A percentile compares a stretch with the other conserved stretches of the same genome.
phyloP scores from a whole-genome alignment of 92 coral and sea anemone species.

The Metridium senile region DNA sequence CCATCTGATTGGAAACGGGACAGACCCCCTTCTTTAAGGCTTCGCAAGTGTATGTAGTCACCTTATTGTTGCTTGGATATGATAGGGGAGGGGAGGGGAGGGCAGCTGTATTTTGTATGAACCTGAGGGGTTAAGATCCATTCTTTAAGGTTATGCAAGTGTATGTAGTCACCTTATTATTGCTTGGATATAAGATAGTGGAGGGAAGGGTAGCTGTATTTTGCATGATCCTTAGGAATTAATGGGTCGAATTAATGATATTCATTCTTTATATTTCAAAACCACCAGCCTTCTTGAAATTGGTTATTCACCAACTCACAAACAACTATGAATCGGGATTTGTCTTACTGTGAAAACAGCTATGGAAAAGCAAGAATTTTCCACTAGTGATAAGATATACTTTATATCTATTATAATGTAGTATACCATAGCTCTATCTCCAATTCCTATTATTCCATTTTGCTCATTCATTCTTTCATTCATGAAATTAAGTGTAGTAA shows the following conservation, averaged over 20 bases:
- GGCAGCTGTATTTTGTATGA: not conserved
- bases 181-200: not conserved
- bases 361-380: conserved; percentile 12
- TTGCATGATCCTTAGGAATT: not conserved
- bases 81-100: not conserved
- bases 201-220: not conserved
- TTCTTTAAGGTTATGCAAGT: conserved; percentile 15
- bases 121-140: conserved; percentile 13
- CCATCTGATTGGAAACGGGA: conserved; percentile 19
- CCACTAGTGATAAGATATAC: not conserved
- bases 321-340: too few relatives aligned
- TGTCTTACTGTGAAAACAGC: too few relatives aligned
- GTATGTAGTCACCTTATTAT: conserved; percentile 7
- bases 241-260: too few relatives aligned
- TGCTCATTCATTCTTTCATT: too few relatives aligned
- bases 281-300: too few relatives aligned
- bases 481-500: too few relatives aligned
- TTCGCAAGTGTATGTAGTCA: conserved; percentile 28
- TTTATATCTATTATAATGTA: too few relatives aligned
- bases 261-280: too few relatives aligned
- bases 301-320: too few relatives aligned
- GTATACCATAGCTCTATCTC: too few relatives aligned
- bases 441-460: too few relatives aligned
- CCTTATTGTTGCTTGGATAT: not conserved
- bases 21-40: conserved; percentile 22